Base-by-base conservation (phyloP, 2,888 invertebrate species). In the Carcina quercana region DNA sequence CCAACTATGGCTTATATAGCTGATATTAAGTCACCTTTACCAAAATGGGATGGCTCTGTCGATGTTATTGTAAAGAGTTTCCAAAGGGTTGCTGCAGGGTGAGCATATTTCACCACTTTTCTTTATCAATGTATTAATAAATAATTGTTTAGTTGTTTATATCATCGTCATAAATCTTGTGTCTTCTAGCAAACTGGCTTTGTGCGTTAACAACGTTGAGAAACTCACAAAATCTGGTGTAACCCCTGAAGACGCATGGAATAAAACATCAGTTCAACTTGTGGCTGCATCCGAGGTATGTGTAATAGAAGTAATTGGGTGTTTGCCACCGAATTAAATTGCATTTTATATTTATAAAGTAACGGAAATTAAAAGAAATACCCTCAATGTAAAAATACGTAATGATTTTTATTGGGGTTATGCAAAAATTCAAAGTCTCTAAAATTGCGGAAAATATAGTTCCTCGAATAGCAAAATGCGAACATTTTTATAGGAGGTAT, bases 181-280 rank as follows among this genome's bases (percentile, higher is more conserved):
- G 13, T 17, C 10, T 25, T 35, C 3, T 35, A 32, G 32, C 24
- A 33, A 93, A 86, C 78, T 93, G 37, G 86, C 88, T 17, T 62
- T 87, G 30, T 89, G 91, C 3, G 87, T 89, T 34, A 79, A 86
- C 5, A 88, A 89, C 42, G 82, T 95, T 46, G 87, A 91, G 32
- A 80, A 85, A n/a, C 86, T 90, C 38, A 83, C 86, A 3, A 82
- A 73, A 28, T 80, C 76, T 25, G 94, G 95, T 1, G 49, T 86
- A 13, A 65, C 86, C 1, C 82, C 86, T 3, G 94, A 95, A 67
- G 91, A 93, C 43, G 95, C 96, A 0, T 95, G 96, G 89, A 96
- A 97, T 66, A 85, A 88, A 46, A 88, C 91, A 4, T 93, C 95
- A 0, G 91, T 96, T 24, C 91, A 93, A 61, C 74, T 97, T 11